phyloP scores from a whole-genome alignment of 1,140 invertebrate species.

The Amyelois transitella region DNA sequence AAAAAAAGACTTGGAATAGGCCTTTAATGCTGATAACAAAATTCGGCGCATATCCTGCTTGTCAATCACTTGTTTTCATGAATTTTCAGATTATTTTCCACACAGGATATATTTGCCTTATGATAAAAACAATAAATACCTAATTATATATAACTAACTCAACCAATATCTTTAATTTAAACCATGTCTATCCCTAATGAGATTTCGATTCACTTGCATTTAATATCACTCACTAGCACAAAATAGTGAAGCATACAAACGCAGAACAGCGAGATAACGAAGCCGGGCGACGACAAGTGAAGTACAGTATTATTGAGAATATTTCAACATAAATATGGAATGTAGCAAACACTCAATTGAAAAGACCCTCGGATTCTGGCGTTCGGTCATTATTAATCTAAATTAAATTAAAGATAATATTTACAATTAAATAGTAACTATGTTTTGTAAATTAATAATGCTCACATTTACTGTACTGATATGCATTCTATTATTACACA shows the following conservation, averaged over 20 bases:
- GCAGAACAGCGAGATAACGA: neutral
- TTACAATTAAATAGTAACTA: constrained; percentile 73
- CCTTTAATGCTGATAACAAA: neutral
- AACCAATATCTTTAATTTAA: constrained; percentile 29
- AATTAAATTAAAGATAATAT: constrained; percentile 71
- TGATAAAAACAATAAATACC: constrained; percentile 37
- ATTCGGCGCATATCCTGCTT: constrained; percentile 5
- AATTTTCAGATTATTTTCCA: neutral
- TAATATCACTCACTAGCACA: constrained; percentile 32
- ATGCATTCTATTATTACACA: constrained; percentile 52
- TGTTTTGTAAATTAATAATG: constrained; percentile 69
- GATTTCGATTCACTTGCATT: constrained; percentile 39
- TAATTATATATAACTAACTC: constrained; percentile 42
- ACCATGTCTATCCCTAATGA: constrained; percentile 39
- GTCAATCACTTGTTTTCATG: neutral
- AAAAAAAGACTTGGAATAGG: no score
- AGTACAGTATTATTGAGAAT: constrained; percentile 51
- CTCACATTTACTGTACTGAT: constrained; percentile 66
- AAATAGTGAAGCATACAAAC: constrained; percentile 17
- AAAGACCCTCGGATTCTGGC: constrained; percentile 61
- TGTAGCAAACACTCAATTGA: constrained; percentile 72
- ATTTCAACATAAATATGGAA: constrained; percentile 74
- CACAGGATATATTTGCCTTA: constrained; percentile 18
- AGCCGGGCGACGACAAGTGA: constrained; percentile 27
- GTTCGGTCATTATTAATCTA: constrained; percentile 61